Evolutionary conservation across 2,797 vertebrate species (phyloP), one percentile per base, ranked within the genome.

Genomic region (Melanotaenia maccullochi): DNA sequence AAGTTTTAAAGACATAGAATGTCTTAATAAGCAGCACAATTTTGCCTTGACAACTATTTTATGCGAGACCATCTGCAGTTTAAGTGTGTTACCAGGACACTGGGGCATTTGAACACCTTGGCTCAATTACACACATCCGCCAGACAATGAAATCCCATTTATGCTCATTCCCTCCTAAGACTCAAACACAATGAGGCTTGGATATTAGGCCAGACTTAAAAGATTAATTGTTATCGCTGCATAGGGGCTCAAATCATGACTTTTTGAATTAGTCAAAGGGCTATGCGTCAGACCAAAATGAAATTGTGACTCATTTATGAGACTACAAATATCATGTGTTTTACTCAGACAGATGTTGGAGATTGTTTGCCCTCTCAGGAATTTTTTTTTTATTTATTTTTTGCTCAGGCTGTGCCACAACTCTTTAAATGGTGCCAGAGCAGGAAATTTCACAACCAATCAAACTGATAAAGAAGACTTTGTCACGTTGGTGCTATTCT

Each of bases 281-380:
- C 58, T 38, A 64, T 89, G 87, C 84, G 77, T 87, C 84, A 12
- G 33, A 20, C 54, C 28, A 20, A 76, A 78, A 79, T 73, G 36
- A 82, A 75, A 63, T 68, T 64, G 47, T 83, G 86, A 89, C 65
- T 90, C 79, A 88, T 73, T 83, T 74, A 86, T 59, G 76, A 77
- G 44, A 63, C 60, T 61, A 70, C 57, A 66, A 70, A 78, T 81
- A 83, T 84, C 52, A 59, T 18, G 30, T 1, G 62, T 58, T 54
- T 78, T 57, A 75, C 67, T 36, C 24, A 65, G 30, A 65, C 59
- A 64, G 57, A 77, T 73, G 63, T 24, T 64, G 38, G 5, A 1
- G 11, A 35, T 54, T n/a, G 38, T 71, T 73, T 51, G 61, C 30
- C 33, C 16, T 33, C 32, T 25, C 7, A 47, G 42, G 35, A 44